Percentiles rank a stretch among this genome's conserved stretches.
phyloP scores from a whole-genome alignment of 2,113 vertebrate genomes.

The Struthio camelus region DNA sequence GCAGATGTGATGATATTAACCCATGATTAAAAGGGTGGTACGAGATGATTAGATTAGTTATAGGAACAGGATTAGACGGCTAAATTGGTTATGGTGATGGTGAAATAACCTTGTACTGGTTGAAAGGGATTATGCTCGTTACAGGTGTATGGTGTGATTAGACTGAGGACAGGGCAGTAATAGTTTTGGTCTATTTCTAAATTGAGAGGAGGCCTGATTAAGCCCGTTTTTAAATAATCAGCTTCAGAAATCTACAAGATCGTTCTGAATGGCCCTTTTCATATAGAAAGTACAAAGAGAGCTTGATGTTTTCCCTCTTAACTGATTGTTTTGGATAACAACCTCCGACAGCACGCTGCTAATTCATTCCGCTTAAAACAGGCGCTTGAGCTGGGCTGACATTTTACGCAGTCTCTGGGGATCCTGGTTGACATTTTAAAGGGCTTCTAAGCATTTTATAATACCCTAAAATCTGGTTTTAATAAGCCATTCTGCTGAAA shows the following conservation, averaged over 20 bases:
- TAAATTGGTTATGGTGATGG: conserved; percentile 60
- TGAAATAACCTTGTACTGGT: conserved; percentile 50
- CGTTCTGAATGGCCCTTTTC: conserved; percentile 73
- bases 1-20: conserved; percentile 50
- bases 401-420: conserved; percentile 94
- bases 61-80: conserved; percentile 50
- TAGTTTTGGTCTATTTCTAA: conserved; percentile 63
- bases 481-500: conserved; percentile 91
- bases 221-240: conserved; percentile 65
- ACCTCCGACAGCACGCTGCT: conserved; percentile 89
- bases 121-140: conserved; percentile 58
- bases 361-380: conserved; percentile 99
- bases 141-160: conserved; percentile 66
- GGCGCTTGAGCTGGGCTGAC: conserved; percentile 92
- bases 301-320: conserved; percentile 81
- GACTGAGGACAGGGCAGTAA: conserved; percentile 31
- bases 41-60: conserved; percentile 64
- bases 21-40: conserved; percentile 51
- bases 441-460: conserved; percentile 99
- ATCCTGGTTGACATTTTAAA: conserved; percentile 99
- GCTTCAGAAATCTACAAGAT: conserved; percentile 70
- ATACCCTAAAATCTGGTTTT: conserved; percentile 98
- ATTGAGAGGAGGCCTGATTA: conserved; percentile 53
- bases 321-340: conserved; percentile 93
- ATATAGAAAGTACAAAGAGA: conserved; percentile 76